A percentile compares a stretch with the other conserved stretches of the same genome.
Conservation (phyloP, 30 jellyfish, hydroid and myxozoan genomes). For the Aurelia aurita region DNA sequence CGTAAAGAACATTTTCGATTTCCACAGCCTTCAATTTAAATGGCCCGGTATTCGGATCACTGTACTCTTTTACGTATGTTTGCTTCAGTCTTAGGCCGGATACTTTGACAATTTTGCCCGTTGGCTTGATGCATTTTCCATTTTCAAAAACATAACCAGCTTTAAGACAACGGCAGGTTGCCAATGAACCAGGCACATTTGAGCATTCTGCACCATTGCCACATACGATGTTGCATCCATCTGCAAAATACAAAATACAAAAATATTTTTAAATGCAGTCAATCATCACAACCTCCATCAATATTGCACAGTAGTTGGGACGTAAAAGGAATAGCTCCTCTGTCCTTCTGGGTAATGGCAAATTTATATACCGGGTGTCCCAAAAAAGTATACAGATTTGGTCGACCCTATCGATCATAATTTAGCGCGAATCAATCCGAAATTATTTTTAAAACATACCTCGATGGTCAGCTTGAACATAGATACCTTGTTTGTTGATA, state of each 20-base stretch:
- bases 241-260: conserved; percentile 3
- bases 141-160: conserved; percentile 23
- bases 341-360: background rate
- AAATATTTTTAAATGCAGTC: too few relatives aligned
- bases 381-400: too few relatives aligned
- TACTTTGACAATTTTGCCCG: conserved; percentile 42
- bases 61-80: conserved; percentile 19
- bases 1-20: conserved; percentile 32
- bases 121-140: conserved; percentile 20
- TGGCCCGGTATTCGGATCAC: conserved; percentile 1
- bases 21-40: conserved; percentile 55
- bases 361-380: too few relatives aligned
- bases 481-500: too few relatives aligned
- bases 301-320: too few relatives aligned
- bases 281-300: too few relatives aligned
- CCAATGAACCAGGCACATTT: conserved; percentile 34
- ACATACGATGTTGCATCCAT: conserved; percentile 48
- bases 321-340: too few relatives aligned
- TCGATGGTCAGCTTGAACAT: too few relatives aligned
- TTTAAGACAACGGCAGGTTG: conserved; percentile 44
- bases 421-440: too few relatives aligned
- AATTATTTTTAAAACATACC: too few relatives aligned
- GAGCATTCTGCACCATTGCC: conserved; percentile 25
- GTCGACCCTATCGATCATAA: too few relatives aligned
- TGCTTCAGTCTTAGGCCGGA: conserved; percentile 39